Percentiles rank a stretch among this genome's conserved stretches.
These are phyloP conservation scores for Notothenia coriiceps DNA, from an alignment of 2,113 vertebrate genomes.

Conservation along the genomic window DNA sequence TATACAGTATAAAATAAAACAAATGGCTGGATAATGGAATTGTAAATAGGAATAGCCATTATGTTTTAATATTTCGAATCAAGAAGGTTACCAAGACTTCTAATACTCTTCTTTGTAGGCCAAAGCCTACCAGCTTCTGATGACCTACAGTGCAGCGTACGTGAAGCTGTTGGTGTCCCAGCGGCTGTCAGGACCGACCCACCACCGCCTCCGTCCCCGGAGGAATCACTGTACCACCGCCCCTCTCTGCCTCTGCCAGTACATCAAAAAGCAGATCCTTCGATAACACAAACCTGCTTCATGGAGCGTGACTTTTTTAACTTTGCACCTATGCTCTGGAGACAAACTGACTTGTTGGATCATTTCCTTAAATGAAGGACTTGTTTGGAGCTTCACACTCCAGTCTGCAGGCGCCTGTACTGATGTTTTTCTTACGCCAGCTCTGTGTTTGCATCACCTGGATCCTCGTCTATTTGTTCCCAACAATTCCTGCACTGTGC, in stretches of 20 bases:
- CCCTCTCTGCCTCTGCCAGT: constrained; percentile 84
- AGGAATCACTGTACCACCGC: constrained; percentile 73
- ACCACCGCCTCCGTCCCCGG: constrained; percentile 20
- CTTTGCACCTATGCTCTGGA: neutral
- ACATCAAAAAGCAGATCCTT: constrained; percentile 75
- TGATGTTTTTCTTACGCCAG: neutral
- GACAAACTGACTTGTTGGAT: neutral
- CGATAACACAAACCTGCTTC: constrained; percentile 23
- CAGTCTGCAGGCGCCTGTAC: neutral
- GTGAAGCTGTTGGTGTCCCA: constrained; percentile 81
- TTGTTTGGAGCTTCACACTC: neutral
- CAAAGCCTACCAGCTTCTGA: constrained; percentile 81
- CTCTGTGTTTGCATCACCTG: constrained; percentile 45
- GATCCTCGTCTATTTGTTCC: constrained; percentile 18
- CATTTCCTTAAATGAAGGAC: neutral
- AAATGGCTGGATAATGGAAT: too few species aligned
- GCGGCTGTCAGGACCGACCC: constrained; percentile 62
- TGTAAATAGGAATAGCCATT: too few species aligned
- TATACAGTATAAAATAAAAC: too few species aligned
- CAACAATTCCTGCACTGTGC: neutral
- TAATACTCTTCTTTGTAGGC: constrained; percentile 59
- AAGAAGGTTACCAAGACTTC: too few species aligned
- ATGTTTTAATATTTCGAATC: neutral
- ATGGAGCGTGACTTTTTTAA: neutral
- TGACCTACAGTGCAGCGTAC: constrained; percentile 85